Evolutionary conservation across 1,140 invertebrate species (phyloP), one percentile per base, ranked within the genome.

Genomic region (Drosophila albomicans): DNA sequence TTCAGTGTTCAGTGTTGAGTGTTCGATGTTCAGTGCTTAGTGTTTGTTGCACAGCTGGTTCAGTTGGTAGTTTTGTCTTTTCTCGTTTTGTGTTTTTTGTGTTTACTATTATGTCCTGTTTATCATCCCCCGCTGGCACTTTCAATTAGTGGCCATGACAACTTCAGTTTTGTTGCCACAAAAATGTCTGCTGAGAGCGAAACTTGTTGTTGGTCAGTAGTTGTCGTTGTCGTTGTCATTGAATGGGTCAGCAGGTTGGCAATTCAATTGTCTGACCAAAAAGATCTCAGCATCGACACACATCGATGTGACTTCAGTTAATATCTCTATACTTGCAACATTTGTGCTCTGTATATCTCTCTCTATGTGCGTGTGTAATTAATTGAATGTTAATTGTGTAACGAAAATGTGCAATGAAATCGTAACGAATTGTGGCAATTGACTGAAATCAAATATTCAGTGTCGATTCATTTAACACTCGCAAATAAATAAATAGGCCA

Each of bases 71-170:
- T 25, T 3, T 25, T 25, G 20, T 25, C 20, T 25, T 25, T 25
- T 25, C 30, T 7, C 43, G 25, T 35, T 20, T 30, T 35, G 16
- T 46, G 48, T 13, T 38, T 38, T 45, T 25, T 25, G 20, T 25
- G 20, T 4, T 25, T 25, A 25, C 20, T 25, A 25, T 49, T 32
- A 57, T 75, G 28, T 20, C 63, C 56, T 58, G 61, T 46, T 56
- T 43, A 71, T 58, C 80, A 71, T 58, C 72, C 79, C 76, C 67
- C 35, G 43, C 46, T 54, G 61, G 68, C 59, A 49, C 48, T 79
- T 87, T 89, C 81, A 84, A 87, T 87, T 89, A 82, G 84, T 82
- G 72, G 68, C 65, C 84, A 87, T 87, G 84, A 82, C 82, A 87
- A 87, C 84, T 88, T 49, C 67, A 77, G 52, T 77, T 79, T 68